Base-by-base conservation (phyloP, 1,140 invertebrate genomes). In the Eupristina koningsbergeri region DNA sequence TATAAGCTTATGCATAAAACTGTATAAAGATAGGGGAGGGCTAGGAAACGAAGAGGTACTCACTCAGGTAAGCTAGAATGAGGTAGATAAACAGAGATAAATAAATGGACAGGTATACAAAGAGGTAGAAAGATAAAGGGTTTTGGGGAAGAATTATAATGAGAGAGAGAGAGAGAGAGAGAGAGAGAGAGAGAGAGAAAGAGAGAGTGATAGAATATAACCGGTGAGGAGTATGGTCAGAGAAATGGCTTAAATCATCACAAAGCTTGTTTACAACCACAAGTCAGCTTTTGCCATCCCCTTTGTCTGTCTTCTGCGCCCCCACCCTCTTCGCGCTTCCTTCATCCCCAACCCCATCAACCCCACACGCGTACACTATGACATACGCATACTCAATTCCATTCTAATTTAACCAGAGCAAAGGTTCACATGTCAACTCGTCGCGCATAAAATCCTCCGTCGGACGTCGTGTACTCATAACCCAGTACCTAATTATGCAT, bases 171-270 rank as follows among this genome's bases (percentile, higher is more conserved):
- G 53, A 58, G 53, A 9, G 22, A 3, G 3, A 26, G 22, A 26
- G 53, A 2, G 47, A 50, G 22, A 58, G 9, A 58, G 22, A 22
- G 26, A 26, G 26, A 1, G 34, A 7, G 69, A 0, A 17, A 31
- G 36, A n/a, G 36, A 39, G 17, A 26, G 34, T 45, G 69, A n/a
- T 45, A 45, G 26, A 45, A 73, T 29, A 34, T 36, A 67, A 22
- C 31, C 36, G 64, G 15, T 15, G 74, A 76, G 26, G 29, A 78
- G 50, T 8, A 8, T 31, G 47, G 15, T 6, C 5, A 36, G 58
- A 67, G 36, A 64, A 73, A 58, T 63, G 61, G 73, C 61, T 85
- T 81, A 87, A 87, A 85, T 85, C 50, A 84, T 87, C 85, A 86
- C 53, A 36, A 41, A 69, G 58, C 75, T 83, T 85, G 83, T 84